Evolutionary conservation across 2,888 invertebrate genomes (phyloP).

Genomic region (Acronicta aceris): DNA sequence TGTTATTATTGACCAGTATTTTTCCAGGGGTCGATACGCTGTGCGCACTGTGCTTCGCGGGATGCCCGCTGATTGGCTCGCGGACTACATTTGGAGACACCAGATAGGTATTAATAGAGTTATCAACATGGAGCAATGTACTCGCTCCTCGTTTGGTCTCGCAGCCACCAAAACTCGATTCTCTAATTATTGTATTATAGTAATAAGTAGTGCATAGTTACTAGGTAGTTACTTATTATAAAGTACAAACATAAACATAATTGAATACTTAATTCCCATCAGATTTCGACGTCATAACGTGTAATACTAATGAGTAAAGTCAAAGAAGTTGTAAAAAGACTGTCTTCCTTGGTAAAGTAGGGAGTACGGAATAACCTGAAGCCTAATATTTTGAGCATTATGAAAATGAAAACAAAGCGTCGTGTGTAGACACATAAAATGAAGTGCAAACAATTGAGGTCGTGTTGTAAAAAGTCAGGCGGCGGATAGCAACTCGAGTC

Average conservation of each 20-base stretch:
- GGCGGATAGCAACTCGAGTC: slow-evolving; percentile 35
- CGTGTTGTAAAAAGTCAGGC: slow-evolving; percentile 44
- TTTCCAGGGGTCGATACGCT: slow-evolving; percentile 26
- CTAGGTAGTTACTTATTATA: too few relatives aligned
- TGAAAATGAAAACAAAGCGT: slow-evolving; percentile 45
- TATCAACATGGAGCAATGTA: slow-evolving; percentile 83
- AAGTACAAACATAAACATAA: too few relatives aligned
- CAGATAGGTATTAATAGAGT: slow-evolving; percentile 81
- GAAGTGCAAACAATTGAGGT: slow-evolving; percentile 48
- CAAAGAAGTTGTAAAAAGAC: neutral
- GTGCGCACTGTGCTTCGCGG: slow-evolving; percentile 56
- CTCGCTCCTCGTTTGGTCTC: slow-evolving; percentile 59
- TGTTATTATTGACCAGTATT: slow-evolving; percentile 8
- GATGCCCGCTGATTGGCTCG: slow-evolving; percentile 67
- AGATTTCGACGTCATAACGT: too few relatives aligned
- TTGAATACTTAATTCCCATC: too few relatives aligned
- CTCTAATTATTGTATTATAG: slow-evolving; percentile 1
- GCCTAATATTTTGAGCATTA: slow-evolving; percentile 5
- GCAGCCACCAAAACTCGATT: slow-evolving; percentile 23
- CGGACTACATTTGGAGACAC: slow-evolving; percentile 70
- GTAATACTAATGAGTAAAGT: too few relatives aligned
- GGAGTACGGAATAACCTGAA: slow-evolving; percentile 21
- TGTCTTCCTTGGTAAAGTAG: neutral
- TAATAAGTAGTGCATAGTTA: neutral
- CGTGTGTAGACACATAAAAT: slow-evolving; percentile 38